Conservation (phyloP, 2,113 vertebrate species). For the Butorides virescens region DNA sequence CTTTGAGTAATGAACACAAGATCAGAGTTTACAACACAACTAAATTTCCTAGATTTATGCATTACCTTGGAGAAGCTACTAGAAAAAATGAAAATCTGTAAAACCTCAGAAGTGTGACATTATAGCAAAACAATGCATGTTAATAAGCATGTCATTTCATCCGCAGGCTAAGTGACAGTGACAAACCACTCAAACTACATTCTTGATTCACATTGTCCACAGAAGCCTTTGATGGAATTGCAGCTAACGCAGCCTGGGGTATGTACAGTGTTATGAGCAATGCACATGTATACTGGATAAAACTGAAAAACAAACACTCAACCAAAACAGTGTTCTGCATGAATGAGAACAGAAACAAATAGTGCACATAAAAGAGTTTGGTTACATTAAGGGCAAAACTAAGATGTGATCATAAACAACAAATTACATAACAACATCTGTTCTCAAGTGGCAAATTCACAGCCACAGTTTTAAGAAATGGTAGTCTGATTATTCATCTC, state of each 20-base stretch:
- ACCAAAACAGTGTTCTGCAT: background rate
- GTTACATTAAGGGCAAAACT: background rate
- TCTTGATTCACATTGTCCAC: constrained; percentile 36
- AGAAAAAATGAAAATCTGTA: background rate
- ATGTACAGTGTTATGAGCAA: background rate
- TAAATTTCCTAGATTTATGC: background rate
- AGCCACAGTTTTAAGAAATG: background rate
- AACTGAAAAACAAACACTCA: background rate
- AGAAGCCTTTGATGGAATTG: constrained; percentile 58
- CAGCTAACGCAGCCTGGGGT: constrained; percentile 25
- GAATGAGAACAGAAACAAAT: background rate
- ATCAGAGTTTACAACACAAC: background rate
- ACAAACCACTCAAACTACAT: constrained; percentile 53
- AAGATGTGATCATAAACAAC: background rate
- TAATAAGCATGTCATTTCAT: constrained; percentile 62
- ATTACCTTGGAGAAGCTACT: background rate
- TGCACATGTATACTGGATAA: background rate
- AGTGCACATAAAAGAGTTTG: background rate
- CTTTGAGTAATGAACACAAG: background rate
- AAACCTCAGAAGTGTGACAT: background rate
- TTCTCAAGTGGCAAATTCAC: background rate
- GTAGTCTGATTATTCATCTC: background rate
- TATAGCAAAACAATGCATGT: constrained; percentile 33
- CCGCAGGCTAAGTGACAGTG: constrained; percentile 44
- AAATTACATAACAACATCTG: background rate